These are phyloP conservation scores for Heptranchias perlo DNA, from an alignment of 2,113 vertebrate species.

Conservation along the genomic window DNA sequence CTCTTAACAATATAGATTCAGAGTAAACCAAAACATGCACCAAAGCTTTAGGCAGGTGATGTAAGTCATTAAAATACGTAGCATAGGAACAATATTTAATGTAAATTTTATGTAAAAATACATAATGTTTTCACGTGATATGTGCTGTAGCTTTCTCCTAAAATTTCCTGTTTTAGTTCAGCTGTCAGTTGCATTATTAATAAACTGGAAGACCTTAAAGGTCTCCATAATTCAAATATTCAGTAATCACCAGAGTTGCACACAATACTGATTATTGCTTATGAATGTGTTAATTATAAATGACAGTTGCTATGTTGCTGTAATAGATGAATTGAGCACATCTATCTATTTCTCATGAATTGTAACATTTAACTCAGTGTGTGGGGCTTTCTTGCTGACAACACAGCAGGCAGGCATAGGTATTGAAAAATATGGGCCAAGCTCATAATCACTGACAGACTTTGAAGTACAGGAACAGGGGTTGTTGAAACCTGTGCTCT, in stretches of 20 bases:
- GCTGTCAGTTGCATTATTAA: conserved; percentile 1
- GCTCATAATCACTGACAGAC: neutral
- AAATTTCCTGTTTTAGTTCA: conserved; percentile 23
- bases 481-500: too few relatives aligned
- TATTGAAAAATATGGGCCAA: neutral
- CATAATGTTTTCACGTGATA: conserved; percentile 14
- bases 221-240: neutral
- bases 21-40: conserved; percentile 22
- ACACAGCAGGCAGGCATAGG: neutral
- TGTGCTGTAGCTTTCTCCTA: conserved; percentile 3
- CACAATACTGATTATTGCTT: conserved; percentile 7
- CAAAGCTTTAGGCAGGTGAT: conserved; percentile 2
- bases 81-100: conserved; percentile 30
- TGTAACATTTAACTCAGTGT: conserved; percentile 15
- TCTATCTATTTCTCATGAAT: neutral
- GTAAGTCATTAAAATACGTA: conserved; percentile 25
- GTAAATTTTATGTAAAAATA: conserved; percentile 33
- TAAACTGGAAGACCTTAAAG: neutral
- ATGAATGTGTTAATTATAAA: conserved; percentile 32
- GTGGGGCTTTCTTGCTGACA: neutral
- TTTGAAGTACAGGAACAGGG: neutral
- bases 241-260: conserved; percentile 22
- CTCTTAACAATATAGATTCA: conserved; percentile 21
- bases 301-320: neutral
- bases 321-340: conserved; percentile 24